Base-by-base conservation (phyloP, 1,140 invertebrate species). In the Papilio aristodemus region DNA sequence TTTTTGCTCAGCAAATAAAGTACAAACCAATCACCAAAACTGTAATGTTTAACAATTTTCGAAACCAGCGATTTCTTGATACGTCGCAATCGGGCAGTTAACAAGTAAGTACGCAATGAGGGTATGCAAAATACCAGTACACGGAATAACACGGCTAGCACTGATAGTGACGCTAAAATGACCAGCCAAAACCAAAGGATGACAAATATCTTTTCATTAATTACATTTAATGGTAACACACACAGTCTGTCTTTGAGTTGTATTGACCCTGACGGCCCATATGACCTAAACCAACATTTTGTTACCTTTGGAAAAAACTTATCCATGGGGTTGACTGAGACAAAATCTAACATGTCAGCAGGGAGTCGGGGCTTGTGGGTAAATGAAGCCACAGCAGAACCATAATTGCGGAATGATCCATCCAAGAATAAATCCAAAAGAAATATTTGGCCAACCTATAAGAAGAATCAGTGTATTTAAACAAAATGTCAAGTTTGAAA, bases 131-230 rank as follows among this genome's bases (percentile, higher is more conserved):
- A 80, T 10, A 93, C 84, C 13, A 93, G 66, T 1, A 93, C 67
- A 66, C 92, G 91, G 80, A 95, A 96, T 1, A 96, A 71, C 0
- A 97, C 81, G 46, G 94, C 93, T 3, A 95, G 71, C 19, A 91
- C 91, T 0, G 95, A 94, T 7, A 96, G 63, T 17, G 94, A 75
- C 11, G 94, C 90, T 37, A 97, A 86, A 25, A 95, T 81, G 38
- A 96, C 92, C 62, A 97, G 94, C 96, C 96, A 97, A 82, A 96
- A 94, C 95, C 95, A 96, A 0, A 97, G 81, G 59, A 97, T 94
- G 10, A 95, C 92, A 76, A 96, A 97, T 59, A 96, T 94, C 81
- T 97, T 97, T 78, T 96, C 95, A 82, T 96, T 96, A 13, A 97
- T 90, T 70, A 96, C 94, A 78, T 97, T 97, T 9, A 96, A 77